Conservation (phyloP, 1,140 invertebrate species). For the Drosophila baimaii region DNA sequence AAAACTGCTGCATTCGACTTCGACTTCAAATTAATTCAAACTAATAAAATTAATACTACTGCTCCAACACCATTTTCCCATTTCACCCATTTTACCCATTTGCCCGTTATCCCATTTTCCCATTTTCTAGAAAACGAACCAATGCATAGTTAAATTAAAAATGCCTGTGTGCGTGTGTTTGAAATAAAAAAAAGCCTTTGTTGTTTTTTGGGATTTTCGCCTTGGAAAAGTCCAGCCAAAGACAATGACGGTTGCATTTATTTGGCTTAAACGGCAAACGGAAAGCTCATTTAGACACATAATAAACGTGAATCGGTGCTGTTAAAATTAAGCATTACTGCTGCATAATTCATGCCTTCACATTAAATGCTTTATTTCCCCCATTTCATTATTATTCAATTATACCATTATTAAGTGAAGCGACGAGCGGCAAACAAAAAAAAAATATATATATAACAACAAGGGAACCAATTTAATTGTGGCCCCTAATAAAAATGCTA, state of each 20-base stretch:
- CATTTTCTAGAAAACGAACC: slow-evolving; percentile 31
- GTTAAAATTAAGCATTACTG: background rate
- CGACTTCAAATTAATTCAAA: too few species aligned
- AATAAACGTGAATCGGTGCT: background rate
- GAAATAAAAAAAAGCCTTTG: background rate
- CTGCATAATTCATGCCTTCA: slow-evolving; percentile 26
- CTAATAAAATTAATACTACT: too few species aligned
- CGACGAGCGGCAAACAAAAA: background rate
- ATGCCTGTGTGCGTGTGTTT: background rate
- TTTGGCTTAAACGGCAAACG: slow-evolving; percentile 14
- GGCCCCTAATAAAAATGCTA: slow-evolving; percentile 53
- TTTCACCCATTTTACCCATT: slow-evolving; percentile 21
- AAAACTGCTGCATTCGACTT: too few species aligned
- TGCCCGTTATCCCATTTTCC: background rate
- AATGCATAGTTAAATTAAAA: slow-evolving; percentile 26
- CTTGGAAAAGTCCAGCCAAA: slow-evolving; percentile 21
- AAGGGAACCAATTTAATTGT: slow-evolving; percentile 43
- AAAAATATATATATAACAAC: too few species aligned
- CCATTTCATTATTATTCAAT: slow-evolving; percentile 45
- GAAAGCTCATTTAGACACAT: background rate
- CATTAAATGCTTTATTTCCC: slow-evolving; percentile 16
- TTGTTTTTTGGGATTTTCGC: slow-evolving; percentile 24
- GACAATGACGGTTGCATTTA: slow-evolving; percentile 2
- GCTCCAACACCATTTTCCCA: too few species aligned
- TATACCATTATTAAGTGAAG: slow-evolving; percentile 46